Conservation (phyloP, 2,113 vertebrate genomes). For the Myanophis thanlyinensis region DNA sequence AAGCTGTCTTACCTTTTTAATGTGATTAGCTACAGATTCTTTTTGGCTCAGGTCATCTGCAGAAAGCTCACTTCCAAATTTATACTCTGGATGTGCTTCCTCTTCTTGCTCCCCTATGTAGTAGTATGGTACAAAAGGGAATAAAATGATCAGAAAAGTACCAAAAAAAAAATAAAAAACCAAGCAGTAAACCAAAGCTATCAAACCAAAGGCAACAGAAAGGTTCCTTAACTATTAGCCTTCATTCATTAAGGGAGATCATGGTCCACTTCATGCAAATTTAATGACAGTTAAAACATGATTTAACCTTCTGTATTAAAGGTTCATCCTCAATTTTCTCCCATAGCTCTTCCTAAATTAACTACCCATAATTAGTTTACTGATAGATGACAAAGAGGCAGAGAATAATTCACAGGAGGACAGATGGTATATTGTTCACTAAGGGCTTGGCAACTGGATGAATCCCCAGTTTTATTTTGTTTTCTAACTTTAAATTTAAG, state of each 20-base stretch:
- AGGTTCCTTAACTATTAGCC: background rate
- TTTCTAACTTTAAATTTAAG: background rate
- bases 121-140: constrained; percentile 22
- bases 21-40: constrained; percentile 79
- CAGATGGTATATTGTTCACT: background rate
- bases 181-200: background rate
- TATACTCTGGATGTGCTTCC: constrained; percentile 86
- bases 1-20: constrained; percentile 83
- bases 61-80: constrained; percentile 81
- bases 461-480: background rate
- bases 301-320: background rate
- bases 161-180: background rate
- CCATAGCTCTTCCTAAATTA: background rate
- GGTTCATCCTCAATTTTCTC: background rate
- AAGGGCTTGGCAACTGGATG: background rate
- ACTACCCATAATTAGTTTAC: background rate
- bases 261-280: background rate
- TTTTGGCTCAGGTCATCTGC: constrained; percentile 86
- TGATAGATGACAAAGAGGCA: background rate
- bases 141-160: background rate
- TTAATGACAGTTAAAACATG: background rate
- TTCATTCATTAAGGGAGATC: background rate
- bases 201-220: background rate
- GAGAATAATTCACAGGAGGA: background rate
- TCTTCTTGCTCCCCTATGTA: constrained; percentile 84